Conservation (phyloP, 2,113 vertebrate species). For the Oceanodroma tethys region DNA sequence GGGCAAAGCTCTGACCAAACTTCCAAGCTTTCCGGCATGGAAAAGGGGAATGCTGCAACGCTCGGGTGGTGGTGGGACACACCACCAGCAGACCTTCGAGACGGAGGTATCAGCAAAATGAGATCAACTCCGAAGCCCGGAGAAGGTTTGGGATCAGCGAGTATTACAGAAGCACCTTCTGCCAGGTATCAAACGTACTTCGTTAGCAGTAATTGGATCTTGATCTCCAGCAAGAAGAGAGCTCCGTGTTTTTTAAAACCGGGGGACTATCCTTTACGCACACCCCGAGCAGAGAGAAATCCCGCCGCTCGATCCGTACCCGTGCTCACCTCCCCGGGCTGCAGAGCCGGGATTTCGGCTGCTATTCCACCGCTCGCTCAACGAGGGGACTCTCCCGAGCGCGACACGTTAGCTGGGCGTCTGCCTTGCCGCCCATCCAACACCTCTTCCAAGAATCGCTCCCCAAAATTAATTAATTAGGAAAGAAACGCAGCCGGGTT, state of each 20-base stretch:
- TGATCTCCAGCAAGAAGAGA: background rate
- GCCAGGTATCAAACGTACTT: no score
- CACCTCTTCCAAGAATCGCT: background rate
- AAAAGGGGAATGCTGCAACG: background rate
- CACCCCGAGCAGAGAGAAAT: background rate
- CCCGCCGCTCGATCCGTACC: background rate
- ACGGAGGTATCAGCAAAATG: background rate
- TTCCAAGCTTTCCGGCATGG: accelerated
- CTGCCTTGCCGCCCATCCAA: background rate
- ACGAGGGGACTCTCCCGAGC: background rate
- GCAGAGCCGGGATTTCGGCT: background rate
- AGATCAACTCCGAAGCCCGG: background rate
- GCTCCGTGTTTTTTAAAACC: no score
- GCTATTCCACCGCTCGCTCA: no score
- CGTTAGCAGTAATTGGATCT: background rate
- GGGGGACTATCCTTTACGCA: no score
- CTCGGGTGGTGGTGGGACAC: background rate
- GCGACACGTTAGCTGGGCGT: accelerated
- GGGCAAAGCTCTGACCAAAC: background rate
- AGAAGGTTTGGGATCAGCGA: background rate
- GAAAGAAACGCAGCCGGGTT: background rate
- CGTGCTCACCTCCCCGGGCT: background rate
- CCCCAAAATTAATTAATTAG: background rate
- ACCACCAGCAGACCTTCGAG: background rate
- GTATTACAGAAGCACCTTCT: background rate